These are phyloP conservation scores for Magallana angulata DNA, from an alignment of 1,140 invertebrate species.

Conservation along the genomic window DNA sequence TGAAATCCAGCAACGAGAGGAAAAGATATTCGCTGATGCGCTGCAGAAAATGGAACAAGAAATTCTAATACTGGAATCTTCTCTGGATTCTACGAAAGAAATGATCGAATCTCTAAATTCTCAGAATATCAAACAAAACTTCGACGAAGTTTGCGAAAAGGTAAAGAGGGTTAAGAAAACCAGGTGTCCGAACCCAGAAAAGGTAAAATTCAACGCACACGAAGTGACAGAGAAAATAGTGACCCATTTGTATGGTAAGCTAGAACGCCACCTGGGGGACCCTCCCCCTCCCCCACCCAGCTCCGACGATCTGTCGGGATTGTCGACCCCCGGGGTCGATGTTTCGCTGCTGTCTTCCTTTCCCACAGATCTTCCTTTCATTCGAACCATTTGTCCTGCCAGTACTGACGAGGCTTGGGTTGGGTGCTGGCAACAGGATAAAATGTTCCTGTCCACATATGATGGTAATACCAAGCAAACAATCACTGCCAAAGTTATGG, in stretches of 20 bases:
- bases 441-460: neutral
- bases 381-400: slow-evolving; percentile 31
- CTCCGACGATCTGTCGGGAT: neutral
- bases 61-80: neutral
- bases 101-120: neutral
- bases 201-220: slow-evolving; percentile 11
- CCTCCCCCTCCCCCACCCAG: neutral
- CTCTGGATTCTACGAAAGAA: neutral
- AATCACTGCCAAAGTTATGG: slow-evolving; percentile 3
- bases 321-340: slow-evolving; percentile 1
- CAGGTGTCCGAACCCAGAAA: neutral
- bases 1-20: slow-evolving; percentile 32
- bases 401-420: slow-evolving; percentile 27
- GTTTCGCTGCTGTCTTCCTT: slow-evolving; percentile 30
- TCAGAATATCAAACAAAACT: neutral
- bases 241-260: slow-evolving; percentile 11
- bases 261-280: neutral
- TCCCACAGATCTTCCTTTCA: slow-evolving; percentile 21
- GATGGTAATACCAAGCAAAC: neutral
- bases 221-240: slow-evolving; percentile 30
- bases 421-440: slow-evolving; percentile 23
- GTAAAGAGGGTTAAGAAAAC: slow-evolving; percentile 19
- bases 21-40: neutral
- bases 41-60: slow-evolving; percentile 14
- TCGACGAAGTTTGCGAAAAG: neutral